phyloP scores from a whole-genome alignment of 2,113 vertebrate genomes.

The Cervus canadensis region DNA sequence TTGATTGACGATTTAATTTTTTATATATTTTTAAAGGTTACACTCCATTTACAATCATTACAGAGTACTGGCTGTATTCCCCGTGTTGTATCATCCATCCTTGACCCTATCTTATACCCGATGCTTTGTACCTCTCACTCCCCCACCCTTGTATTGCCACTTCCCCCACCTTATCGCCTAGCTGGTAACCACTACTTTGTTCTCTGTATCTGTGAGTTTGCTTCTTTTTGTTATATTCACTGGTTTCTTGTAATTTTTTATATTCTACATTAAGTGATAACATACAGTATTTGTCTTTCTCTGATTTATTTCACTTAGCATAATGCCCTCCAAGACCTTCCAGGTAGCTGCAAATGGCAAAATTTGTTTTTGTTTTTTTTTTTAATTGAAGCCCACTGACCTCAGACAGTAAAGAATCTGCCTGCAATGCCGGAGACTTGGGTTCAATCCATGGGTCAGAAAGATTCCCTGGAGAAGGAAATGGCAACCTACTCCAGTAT shows the following conservation, averaged over 20 bases:
- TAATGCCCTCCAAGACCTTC: neutral
- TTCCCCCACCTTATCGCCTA: neutral
- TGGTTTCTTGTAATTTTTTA: neutral
- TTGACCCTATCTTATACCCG: neutral
- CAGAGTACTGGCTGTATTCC: neutral
- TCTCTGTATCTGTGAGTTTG: neutral
- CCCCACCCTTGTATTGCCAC: neutral
- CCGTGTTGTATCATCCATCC: neutral
- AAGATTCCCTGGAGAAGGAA: neutral
- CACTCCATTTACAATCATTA: neutral
- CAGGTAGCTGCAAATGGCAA: neutral
- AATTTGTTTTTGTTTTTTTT: constrained; percentile 4
- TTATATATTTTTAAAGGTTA: neutral
- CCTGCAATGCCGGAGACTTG: neutral
- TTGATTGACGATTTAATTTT: neutral
- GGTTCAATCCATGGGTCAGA: neutral
- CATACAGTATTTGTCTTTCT: neutral
- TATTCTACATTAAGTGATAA: neutral
- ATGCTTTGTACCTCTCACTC: neutral
- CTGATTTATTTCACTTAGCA: neutral
- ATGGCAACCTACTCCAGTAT: neutral
- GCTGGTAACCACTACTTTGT: neutral
- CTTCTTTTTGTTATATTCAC: neutral
- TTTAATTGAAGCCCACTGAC: neutral
- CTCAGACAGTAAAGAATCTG: neutral